A percentile compares a stretch with the other conserved stretches of the same genome.
These are phyloP conservation scores for Perccottus glenii DNA, from an alignment of 2,113 vertebrate genomes.

Conservation along the genomic window DNA sequence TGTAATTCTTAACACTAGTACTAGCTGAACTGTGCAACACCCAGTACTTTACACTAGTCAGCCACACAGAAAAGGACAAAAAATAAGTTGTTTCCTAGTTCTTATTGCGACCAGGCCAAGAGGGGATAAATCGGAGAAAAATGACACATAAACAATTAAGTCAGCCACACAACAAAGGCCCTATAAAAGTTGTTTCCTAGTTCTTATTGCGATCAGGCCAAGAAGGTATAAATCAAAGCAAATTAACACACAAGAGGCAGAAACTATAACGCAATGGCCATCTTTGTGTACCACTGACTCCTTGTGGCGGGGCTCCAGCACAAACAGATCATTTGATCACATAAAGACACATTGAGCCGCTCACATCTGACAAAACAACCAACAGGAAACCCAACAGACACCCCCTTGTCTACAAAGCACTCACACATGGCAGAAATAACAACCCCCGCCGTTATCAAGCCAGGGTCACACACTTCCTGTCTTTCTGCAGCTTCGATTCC, in stretches of 20 bases:
- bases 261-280: background rate
- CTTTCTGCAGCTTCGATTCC: slow-evolving; percentile 42
- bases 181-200: background rate
- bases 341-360: slow-evolving; percentile 57
- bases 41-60: background rate
- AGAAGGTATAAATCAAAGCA: background rate
- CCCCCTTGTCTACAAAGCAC: slow-evolving; percentile 53
- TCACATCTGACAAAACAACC: slow-evolving; percentile 71
- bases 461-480: slow-evolving; percentile 69
- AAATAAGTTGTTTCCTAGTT: background rate
- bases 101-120: background rate
- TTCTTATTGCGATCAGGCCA: background rate
- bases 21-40: no score
- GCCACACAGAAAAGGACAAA: background rate
- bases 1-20: background rate
- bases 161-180: slow-evolving; percentile 5
- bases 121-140: background rate
- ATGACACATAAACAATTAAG: background rate
- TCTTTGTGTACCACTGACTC: slow-evolving; percentile 20
- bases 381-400: slow-evolving; percentile 70
- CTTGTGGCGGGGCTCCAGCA: slow-evolving; percentile 19
- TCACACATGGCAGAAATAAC: slow-evolving; percentile 52
- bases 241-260: background rate
- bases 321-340: slow-evolving; percentile 58
- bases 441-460: slow-evolving; percentile 62